A percentile compares a stretch with the other conserved stretches of the same genome.
Conservation (phyloP, 2,113 vertebrate species). For the Chaetorhynchus papuensis region DNA sequence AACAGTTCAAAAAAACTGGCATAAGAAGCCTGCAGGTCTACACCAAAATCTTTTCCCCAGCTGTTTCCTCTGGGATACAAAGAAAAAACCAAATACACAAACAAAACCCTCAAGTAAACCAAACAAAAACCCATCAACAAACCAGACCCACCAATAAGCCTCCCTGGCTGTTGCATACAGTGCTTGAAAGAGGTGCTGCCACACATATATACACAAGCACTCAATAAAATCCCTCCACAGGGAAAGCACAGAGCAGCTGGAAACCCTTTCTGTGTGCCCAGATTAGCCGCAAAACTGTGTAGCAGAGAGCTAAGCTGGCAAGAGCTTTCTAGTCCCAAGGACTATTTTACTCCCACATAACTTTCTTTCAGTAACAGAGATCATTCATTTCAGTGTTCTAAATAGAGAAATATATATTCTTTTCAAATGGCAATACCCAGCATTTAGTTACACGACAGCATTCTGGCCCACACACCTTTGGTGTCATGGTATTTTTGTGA, state of each 20-base stretch:
- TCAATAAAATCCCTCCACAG: conserved; percentile 5
- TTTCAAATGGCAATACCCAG: background rate
- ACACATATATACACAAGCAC: background rate
- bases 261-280: background rate
- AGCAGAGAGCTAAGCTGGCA: conserved; percentile 1
- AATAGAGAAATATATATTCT: background rate
- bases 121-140: conserved; percentile 14
- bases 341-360: conserved; percentile 7
- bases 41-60: conserved; percentile 18
- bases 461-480: background rate
- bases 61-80: conserved; percentile 36
- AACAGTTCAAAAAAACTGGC: background rate
- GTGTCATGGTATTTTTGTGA: background rate
- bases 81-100: background rate
- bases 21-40: background rate
- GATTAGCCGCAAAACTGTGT: background rate
- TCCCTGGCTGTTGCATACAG: background rate
- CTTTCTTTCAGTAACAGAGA: background rate
- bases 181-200: conserved; percentile 15
- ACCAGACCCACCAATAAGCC: conserved; percentile 10
- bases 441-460: background rate
- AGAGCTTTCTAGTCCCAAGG: background rate
- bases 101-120: conserved; percentile 21
- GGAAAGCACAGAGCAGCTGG: conserved; percentile 23
- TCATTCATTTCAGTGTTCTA: background rate